Evolutionary conservation across 2,888 invertebrate genomes (phyloP).

Genomic region (Drosophila setosimentum): DNA sequence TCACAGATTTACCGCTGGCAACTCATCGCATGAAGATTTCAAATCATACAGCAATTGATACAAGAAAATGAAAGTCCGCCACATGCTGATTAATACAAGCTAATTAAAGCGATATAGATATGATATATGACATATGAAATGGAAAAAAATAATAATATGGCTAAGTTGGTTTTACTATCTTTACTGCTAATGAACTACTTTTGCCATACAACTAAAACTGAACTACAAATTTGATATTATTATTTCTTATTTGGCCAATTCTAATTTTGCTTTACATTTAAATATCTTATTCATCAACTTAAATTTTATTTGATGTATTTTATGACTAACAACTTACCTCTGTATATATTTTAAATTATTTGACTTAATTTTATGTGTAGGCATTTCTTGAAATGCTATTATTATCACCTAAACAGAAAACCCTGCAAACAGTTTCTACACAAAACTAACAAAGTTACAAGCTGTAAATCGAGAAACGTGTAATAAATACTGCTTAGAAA

Average conservation of each 20-base stretch:
- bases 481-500: slow-evolving; percentile 3
- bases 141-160: neutral
- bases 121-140: neutral
- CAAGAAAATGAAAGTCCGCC: slow-evolving; percentile 27
- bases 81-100: slow-evolving; percentile 16
- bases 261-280: neutral
- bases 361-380: neutral
- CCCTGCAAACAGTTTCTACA: neutral
- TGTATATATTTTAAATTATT: neutral
- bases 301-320: neutral
- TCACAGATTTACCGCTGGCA: slow-evolving; percentile 23
- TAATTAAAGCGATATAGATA: neutral
- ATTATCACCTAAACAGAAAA: neutral
- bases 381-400: neutral
- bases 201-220: too few relatives aligned
- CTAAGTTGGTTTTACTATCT: neutral
- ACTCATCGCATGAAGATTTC: slow-evolving; percentile 3
- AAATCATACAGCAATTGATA: slow-evolving; percentile 22
- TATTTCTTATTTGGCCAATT: neutral
- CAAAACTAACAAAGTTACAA: neutral
- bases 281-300: neutral
- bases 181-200: neutral
- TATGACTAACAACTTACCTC: neutral
- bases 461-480: neutral
- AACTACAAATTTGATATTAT: neutral